A percentile compares a stretch with the other conserved stretches of the same genome.
These are phyloP conservation scores for Dusona sp. DNA, from an alignment of 2,888 invertebrate species.

Conservation along the genomic window DNA sequence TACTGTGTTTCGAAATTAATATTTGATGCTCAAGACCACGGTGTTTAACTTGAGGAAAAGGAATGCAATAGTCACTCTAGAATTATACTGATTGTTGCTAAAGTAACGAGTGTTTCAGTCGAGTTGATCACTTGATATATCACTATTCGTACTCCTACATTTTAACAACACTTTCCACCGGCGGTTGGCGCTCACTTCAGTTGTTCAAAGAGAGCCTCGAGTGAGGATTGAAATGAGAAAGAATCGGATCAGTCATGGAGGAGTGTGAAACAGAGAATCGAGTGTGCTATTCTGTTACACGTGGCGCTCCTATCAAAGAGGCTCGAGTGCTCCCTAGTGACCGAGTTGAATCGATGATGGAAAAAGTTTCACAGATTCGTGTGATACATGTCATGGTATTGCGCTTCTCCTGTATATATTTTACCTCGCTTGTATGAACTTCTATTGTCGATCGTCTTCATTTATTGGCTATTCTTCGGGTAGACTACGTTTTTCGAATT, in stretches of 20 bases:
- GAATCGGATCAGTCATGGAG: constrained; percentile 28
- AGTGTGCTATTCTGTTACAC: constrained; percentile 22
- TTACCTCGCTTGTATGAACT: constrained; percentile 35
- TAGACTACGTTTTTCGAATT: not conserved
- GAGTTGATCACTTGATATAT: constrained; percentile 35
- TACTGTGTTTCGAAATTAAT: not conserved
- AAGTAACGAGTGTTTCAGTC: no score
- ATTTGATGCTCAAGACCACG: not conserved
- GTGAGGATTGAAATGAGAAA: constrained; percentile 6
- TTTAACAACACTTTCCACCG: constrained; percentile 55
- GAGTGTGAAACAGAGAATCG: constrained; percentile 45
- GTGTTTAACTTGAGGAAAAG: no score
- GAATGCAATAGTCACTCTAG: no score
- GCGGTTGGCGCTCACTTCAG: constrained; percentile 22
- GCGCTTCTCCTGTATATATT: not conserved
- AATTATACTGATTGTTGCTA: not conserved
- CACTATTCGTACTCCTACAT: constrained; percentile 45
- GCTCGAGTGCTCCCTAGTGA: constrained; percentile 76
- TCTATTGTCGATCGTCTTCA: constrained; percentile 34
- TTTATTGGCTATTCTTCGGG: constrained; percentile 15
- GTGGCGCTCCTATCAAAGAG: constrained; percentile 31
- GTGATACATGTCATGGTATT: constrained; percentile 72
- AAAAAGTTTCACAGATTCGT: constrained; percentile 80
- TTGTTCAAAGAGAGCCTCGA: constrained; percentile 8
- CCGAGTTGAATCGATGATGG: constrained; percentile 78